Evolutionary conservation across 1,140 invertebrate genomes (phyloP).

Genomic region (Vanessa atalanta): DNA sequence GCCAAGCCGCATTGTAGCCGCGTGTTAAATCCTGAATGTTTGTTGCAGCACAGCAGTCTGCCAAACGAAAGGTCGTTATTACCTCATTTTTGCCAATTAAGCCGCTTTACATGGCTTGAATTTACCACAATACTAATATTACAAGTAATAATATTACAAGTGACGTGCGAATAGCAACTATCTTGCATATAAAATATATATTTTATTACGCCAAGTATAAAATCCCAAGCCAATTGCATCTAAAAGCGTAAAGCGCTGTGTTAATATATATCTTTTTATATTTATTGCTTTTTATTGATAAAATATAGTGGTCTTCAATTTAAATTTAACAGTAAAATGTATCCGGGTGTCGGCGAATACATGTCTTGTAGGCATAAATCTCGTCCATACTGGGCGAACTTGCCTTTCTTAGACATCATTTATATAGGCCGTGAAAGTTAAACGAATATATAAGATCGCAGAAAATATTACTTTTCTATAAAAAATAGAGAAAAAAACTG

Average conservation of each 20-base stretch:
- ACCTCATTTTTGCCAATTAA: conserved; percentile 1
- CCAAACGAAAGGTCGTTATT: conserved; percentile 2
- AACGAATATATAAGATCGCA: neutral
- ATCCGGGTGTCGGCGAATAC: neutral
- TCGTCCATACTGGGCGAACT: neutral
- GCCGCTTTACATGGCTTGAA: neutral
- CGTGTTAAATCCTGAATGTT: neutral
- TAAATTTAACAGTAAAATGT: neutral
- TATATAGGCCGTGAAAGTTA: conserved; percentile 5
- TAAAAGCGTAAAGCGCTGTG: no score
- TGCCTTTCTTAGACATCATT: neutral
- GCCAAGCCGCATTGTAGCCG: neutral
- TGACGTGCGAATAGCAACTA: neutral
- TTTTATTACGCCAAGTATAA: no score
- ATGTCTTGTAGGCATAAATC: neutral
- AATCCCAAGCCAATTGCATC: no score
- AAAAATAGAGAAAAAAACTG: no score
- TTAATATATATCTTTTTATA: no score
- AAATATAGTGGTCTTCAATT: neutral
- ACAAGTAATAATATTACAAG: no score
- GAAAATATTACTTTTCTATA: no score
- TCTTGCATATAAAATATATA: no score
- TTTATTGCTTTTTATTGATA: neutral
- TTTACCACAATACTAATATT: neutral
- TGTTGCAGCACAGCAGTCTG: conserved; percentile 1